Percentiles rank a stretch among this genome's conserved stretches.
Evolutionary conservation across 1,140 invertebrate genomes (phyloP).

Genomic region (Saxidomus purpurata): DNA sequence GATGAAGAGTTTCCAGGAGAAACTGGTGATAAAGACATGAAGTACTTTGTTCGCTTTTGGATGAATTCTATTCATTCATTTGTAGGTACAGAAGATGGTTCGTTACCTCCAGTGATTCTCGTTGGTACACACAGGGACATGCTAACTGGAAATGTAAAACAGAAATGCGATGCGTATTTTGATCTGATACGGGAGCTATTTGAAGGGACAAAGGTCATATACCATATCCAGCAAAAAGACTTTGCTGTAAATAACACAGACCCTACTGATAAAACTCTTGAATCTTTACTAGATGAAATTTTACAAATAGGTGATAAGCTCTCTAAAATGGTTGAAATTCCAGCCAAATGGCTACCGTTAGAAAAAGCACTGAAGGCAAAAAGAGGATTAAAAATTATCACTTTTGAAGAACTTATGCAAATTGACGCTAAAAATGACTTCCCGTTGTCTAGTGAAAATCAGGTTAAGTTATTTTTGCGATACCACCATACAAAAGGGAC

Average conservation of each 20-base stretch:
- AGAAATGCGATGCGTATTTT: background rate
- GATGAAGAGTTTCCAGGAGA: conserved; percentile 35
- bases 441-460: background rate
- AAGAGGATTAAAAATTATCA: background rate
- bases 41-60: conserved; percentile 1
- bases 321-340: background rate
- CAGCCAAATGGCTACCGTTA: conserved; percentile 29
- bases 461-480: conserved; percentile 8
- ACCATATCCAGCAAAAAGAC: background rate
- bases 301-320: background rate
- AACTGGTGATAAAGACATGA: background rate
- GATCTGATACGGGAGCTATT: background rate
- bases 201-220: background rate
- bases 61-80: conserved; percentile 30
- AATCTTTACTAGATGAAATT: background rate
- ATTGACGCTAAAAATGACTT: background rate
- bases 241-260: background rate
- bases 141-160: background rate
- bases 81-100: background rate
- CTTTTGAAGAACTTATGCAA: background rate
- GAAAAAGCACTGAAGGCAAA: conserved; percentile 4
- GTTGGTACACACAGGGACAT: conserved; percentile 17
- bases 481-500: conserved; percentile 31
- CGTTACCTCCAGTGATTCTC: background rate
- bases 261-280: background rate